A percentile compares a stretch with the other conserved stretches of the same genome.
These are phyloP conservation scores for Cyphomyrus discorhynchus DNA, from an alignment of 2,113 vertebrate genomes.

Conservation along the genomic window DNA sequence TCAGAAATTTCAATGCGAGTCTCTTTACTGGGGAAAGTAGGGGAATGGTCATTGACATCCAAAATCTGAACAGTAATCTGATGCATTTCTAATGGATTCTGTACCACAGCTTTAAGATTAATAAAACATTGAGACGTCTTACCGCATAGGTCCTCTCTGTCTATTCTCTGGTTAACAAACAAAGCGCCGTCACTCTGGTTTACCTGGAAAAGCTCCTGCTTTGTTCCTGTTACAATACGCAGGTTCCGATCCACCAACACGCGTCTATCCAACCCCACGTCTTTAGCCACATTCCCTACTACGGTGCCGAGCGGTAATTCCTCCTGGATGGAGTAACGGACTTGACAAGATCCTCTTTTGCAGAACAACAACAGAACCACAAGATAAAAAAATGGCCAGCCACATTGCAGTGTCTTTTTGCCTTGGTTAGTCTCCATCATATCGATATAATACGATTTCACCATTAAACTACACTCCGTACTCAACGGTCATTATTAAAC, in stretches of 20 bases:
- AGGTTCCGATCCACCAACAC: conserved; percentile 32
- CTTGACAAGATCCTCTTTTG: background rate
- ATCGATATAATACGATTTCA: background rate
- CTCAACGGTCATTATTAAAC: background rate
- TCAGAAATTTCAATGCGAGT: conserved; percentile 45
- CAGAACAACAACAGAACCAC: conserved; percentile 1
- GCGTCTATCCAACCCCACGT: conserved; percentile 13
- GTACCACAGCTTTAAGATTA: conserved; percentile 45
- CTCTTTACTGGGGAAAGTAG: conserved; percentile 34
- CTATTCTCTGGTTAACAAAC: conserved; percentile 46
- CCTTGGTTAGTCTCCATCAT: background rate
- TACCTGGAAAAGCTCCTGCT: conserved; percentile 53
- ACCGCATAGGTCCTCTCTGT: conserved; percentile 15
- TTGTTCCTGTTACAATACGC: conserved; percentile 44
- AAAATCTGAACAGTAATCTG: conserved; percentile 46
- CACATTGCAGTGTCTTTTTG: background rate
- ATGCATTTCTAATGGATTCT: conserved; percentile 54
- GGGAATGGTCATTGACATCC: conserved; percentile 54
- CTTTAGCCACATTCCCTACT: conserved; percentile 25
- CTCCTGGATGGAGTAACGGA: background rate
- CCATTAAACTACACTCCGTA: background rate
- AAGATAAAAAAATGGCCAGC: conserved; percentile 3
- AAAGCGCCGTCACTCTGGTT: conserved; percentile 55
- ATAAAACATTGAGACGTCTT: conserved; percentile 35
- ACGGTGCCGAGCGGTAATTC: too few species aligned